Base-by-base conservation (phyloP, 2,113 vertebrate genomes). In the Rhynchomys soricoides region DNA sequence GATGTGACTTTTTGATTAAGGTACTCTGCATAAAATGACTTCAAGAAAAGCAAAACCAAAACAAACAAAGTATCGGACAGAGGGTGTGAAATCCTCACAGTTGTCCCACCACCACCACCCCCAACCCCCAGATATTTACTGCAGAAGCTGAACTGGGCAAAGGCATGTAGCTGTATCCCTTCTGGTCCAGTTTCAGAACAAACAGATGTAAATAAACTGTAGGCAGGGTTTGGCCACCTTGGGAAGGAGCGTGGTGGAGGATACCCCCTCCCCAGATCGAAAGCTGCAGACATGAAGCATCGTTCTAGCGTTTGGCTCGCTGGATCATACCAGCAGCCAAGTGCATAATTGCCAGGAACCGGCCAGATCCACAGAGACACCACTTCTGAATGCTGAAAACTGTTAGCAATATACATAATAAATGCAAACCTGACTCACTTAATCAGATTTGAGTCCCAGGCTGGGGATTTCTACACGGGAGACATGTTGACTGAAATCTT, bases 301-400 rank as follows among this genome's bases (percentile, higher is more conserved):
- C 85, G 45, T 66, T 95, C 52, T 94, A 95, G 88, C 52, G 15
- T 92, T 68, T 95, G 97, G 96, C 97, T 64, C 22, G 2, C 86
- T 37, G 22, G 40, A 62, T 77, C 82, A 45, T 15, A 70, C 77
- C 40, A 86, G 94, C 86, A 74, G 94, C 97, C 97, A 98, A 97
- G 81, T 89, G 73, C 94, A 86, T 95, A 94, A 95, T 78, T 97
- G 90, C 95, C 96, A 95, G 97, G 96, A 97, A 96, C 90, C 77
- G 43, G 91, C 71, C 91, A 81, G 92, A 88, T 96, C 97, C 95
- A 91, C 22, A 10, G 97, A 96, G 97, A 97, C 95, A 83, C 34
- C 70, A 68, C 71, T 96, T 95, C 93, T 91, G 94, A 92, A 95
- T 50, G 73, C 90, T 95, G 81, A 97, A 89, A 97, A 97, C 70